Base-by-base conservation (phyloP, 53 echinoderm and acorn worm genomes). In the Mesocentrotus franciscanus region DNA sequence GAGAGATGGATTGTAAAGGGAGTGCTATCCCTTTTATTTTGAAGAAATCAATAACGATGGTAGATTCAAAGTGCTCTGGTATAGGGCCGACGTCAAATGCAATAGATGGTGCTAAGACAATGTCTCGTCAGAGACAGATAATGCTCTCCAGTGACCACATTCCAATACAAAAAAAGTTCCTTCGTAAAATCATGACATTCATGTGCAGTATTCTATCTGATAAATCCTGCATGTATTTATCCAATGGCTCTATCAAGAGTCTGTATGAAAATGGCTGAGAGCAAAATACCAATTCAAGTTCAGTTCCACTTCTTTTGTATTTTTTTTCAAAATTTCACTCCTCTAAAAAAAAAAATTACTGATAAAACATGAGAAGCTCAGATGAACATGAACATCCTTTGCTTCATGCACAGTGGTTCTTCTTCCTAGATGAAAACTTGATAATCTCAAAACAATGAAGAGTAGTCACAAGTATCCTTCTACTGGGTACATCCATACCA, bases 71-170 rank as follows among this genome's bases (percentile, higher is more conserved):
- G 60, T 90, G 90, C 90, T 58, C 60, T 60, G 90, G 58, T 90
- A 60, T 90, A 60, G 18, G 81, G 60, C 90, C 60, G 27, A 60
- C 30, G 29, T 90, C 60, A 90, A 60, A 58, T 11, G 29, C 90
- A 90, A 90, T 90, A 60, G 60, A 90, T 90, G 90, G 90, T 90
- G 90, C 90, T 90, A 15, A 60, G 60, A 42, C 36, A 81, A 39
- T 13, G 42, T 81, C 81, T 81, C 36, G 81, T 81, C 81, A 81
- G 81, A 81, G 39, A 81, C 9, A 22, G 81, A 81, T 42, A 36
- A 81, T 81, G 42, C 42, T 81, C 81, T 81, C 81, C 36, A 11
- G 81, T 20, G 81, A 81, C 81, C 81, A 81, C 36, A 81, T 42
- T 81, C 81, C 81, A 81, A 81, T 18, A 81, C 10, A 81, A 74